Base-by-base conservation (phyloP, 2,113 vertebrate genomes). In the Felis catus region DNA sequence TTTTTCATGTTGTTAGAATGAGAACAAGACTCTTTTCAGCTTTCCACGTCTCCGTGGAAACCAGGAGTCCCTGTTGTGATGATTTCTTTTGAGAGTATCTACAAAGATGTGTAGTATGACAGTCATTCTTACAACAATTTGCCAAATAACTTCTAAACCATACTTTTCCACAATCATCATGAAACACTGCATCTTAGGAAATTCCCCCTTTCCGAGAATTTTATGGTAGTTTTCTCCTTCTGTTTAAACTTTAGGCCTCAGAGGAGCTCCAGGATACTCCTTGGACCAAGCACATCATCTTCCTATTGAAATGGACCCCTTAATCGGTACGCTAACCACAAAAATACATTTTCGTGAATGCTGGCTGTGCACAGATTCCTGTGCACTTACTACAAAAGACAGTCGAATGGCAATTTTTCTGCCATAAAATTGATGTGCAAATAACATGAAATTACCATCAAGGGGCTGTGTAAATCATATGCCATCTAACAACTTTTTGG, bases 231-330 rank as follows among this genome's bases (percentile, higher is more conserved):
- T 73, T 86, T 70, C 93, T 98, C 66, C 89, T 96, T 97, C 93
- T 93, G 39, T 93, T 73, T 68, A 39, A 73, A 96, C 31, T 96
- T 21, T 97, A 99, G 99, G 99, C 95, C 99, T 99, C 95, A 98
- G 99, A 71, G 99, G 99, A 98, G 99, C 99, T 53, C 99, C 99
- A 16, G 99, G 99, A 85, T 99, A 99, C 98, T 99, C 99, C 83
- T 98, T 99, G 98, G 99, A 99, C 98, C 99, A 99, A 99, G 99
- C 99, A 73, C 99, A 99, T 98, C 99, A 99, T 96, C 99, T 99
- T 78, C 99, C 99, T 45, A 99, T 99, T 31, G 99, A 99, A 99
- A 99, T 99, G 99, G 99, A 99, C 98, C 99, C 99, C 95, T 98
- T 99, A 97, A 99, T 99, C 90, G 99, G 99, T 99, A 99, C 97